phyloP scores from a whole-genome alignment of 92 coral and sea anemone species.

The Epizoanthus stellaris region DNA sequence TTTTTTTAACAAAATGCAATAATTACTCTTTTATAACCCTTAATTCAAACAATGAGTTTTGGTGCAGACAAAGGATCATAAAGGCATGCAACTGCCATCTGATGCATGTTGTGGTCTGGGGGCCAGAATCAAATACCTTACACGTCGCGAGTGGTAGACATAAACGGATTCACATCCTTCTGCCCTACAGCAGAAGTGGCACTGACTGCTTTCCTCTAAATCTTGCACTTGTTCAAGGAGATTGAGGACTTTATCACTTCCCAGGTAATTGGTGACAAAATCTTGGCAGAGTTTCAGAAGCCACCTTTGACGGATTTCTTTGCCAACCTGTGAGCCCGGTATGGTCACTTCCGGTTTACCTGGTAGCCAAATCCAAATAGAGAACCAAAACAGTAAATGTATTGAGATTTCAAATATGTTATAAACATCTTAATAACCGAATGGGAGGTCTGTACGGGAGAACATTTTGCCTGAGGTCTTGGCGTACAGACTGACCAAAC shows the following conservation, averaged over 20 bases:
- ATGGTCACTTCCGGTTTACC: constrained; percentile 39
- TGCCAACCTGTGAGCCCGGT: constrained; percentile 31
- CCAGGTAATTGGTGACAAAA: constrained; percentile 21
- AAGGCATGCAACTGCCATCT: too few relatives aligned
- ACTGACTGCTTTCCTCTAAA: not conserved
- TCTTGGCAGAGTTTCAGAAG: constrained; percentile 33
- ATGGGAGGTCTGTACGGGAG: too few relatives aligned
- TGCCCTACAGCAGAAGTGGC: not conserved
- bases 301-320: constrained; percentile 26
- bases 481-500: too few relatives aligned
- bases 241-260: constrained; percentile 29
- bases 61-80: too few relatives aligned
- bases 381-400: too few relatives aligned
- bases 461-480: too few relatives aligned
- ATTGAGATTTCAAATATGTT: too few relatives aligned
- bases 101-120: too few relatives aligned
- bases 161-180: constrained; percentile 7
- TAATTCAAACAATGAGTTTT: too few relatives aligned
- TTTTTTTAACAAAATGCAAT: too few relatives aligned
- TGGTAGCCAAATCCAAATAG: constrained; percentile 18
- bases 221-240: constrained; percentile 25
- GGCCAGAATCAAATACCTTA: not conserved
- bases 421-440: too few relatives aligned
- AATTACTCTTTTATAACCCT: too few relatives aligned
- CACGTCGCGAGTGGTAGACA: constrained; percentile 17